A percentile compares a stretch with the other conserved stretches of the same genome.
phyloP scores from a whole-genome alignment of 2,113 vertebrate genomes.

The Xerus inauris region DNA sequence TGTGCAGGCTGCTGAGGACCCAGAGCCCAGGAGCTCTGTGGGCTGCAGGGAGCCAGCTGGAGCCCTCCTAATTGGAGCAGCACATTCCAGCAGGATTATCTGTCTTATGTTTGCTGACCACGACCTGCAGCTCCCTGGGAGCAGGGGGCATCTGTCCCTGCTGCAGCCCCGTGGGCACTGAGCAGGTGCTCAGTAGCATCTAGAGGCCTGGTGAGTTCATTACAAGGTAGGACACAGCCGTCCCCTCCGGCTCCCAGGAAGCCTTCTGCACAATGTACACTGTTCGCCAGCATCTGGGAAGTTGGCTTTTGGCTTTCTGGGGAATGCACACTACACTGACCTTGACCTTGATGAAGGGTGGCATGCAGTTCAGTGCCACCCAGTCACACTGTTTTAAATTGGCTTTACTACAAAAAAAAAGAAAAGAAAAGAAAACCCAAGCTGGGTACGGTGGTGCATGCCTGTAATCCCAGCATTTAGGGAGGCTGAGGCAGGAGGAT shows the following conservation, averaged over 20 bases:
- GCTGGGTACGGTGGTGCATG: no score
- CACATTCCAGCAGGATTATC: background rate
- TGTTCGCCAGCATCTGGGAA: fast-evolving
- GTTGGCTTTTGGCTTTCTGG: background rate
- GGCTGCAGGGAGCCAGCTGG: background rate
- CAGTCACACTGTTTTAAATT: background rate
- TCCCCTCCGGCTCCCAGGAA: background rate
- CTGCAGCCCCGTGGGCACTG: no score
- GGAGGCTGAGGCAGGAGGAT: no score
- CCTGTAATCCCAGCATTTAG: no score
- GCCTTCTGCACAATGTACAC: background rate
- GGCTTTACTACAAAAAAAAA: background rate
- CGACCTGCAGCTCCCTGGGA: no score
- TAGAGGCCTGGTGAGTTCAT: no score
- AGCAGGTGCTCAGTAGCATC: no score
- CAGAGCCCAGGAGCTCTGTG: background rate
- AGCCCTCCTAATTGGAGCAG: background rate
- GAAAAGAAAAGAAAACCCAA: no score
- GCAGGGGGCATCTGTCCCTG: no score
- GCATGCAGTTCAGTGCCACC: background rate
- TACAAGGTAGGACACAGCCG: background rate
- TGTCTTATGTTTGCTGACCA: background rate
- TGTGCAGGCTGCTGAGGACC: background rate
- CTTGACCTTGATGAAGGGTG: background rate
- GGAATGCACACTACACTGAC: no score